These are phyloP conservation scores for Nothoprocta perdicaria DNA, from an alignment of 2,113 vertebrate species.

Conservation along the genomic window DNA sequence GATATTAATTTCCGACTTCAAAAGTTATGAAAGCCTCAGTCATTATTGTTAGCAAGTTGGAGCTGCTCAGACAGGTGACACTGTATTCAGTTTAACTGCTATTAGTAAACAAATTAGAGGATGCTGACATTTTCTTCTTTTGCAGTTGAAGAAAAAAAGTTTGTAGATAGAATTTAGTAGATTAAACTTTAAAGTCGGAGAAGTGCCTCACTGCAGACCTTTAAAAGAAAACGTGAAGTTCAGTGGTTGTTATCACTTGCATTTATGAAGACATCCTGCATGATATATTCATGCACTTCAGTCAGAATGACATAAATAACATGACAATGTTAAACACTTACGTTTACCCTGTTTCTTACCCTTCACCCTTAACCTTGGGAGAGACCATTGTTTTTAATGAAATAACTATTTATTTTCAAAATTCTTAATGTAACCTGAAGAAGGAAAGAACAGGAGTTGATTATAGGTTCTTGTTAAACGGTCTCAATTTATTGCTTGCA, in stretches of 20 bases:
- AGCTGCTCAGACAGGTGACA: neutral
- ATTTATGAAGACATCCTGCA: neutral
- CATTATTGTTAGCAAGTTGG: neutral
- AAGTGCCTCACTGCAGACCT: neutral
- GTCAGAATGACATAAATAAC: neutral
- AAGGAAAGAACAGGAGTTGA: neutral
- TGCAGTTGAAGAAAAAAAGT: neutral
- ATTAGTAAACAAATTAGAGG: neutral
- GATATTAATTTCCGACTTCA: too few species aligned
- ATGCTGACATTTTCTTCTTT: neutral
- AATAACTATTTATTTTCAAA: neutral
- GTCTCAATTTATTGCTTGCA: neutral
- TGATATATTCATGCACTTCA: neutral
- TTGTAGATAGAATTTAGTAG: neutral
- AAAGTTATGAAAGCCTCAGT: neutral
- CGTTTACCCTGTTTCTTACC: neutral
- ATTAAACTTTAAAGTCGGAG: neutral
- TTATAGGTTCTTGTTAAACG: neutral
- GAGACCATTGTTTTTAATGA: neutral
- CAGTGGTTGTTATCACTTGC: neutral
- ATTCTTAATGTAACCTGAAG: neutral
- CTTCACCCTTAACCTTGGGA: neutral
- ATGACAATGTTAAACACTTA: neutral
- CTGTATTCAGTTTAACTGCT: neutral
- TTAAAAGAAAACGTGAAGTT: neutral